Conservation (phyloP, 2,888 invertebrate species). For the Cheilosia soror region DNA sequence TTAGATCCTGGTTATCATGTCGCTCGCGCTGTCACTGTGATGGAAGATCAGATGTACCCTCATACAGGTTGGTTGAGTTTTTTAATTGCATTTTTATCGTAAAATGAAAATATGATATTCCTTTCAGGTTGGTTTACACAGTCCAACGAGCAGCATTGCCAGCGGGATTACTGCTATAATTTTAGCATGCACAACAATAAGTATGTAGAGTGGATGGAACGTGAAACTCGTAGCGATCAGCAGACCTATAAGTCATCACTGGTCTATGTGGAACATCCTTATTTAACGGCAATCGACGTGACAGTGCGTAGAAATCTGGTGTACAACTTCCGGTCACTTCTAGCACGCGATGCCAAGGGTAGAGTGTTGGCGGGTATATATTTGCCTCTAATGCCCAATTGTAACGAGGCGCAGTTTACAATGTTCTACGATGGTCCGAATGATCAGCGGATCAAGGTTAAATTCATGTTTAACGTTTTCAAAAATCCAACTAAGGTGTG, state of each 20-base stretch:
- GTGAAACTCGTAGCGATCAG: slow-evolving; percentile 88
- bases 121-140: slow-evolving; percentile 91
- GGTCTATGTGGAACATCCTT: slow-evolving; percentile 91
- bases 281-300: slow-evolving; percentile 91
- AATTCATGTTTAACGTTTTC: slow-evolving; percentile 90
- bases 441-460: slow-evolving; percentile 88
- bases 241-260: slow-evolving; percentile 89
- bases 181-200: slow-evolving; percentile 88
- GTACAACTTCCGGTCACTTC: slow-evolving; percentile 91
- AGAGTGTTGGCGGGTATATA: slow-evolving; percentile 93
- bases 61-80: slow-evolving; percentile 86
- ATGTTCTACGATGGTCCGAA: slow-evolving; percentile 89
- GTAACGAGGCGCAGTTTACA: slow-evolving; percentile 88
- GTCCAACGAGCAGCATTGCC: slow-evolving; percentile 89
- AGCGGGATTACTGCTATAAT: slow-evolving; percentile 93
- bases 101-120: neutral
- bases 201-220: slow-evolving; percentile 94
- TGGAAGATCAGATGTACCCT: slow-evolving; percentile 93
- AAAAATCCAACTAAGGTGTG: slow-evolving; percentile 86
- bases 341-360: slow-evolving; percentile 93
- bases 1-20: slow-evolving; percentile 97
- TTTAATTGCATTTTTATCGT: neutral
- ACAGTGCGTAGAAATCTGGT: slow-evolving; percentile 95
- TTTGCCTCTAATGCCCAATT: slow-evolving; percentile 89
- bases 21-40: slow-evolving; percentile 92